Evolutionary conservation across 2,797 vertebrate species (phyloP), one percentile per base, ranked within the genome.

Genomic region (Phrynocephalus forsythii): DNA sequence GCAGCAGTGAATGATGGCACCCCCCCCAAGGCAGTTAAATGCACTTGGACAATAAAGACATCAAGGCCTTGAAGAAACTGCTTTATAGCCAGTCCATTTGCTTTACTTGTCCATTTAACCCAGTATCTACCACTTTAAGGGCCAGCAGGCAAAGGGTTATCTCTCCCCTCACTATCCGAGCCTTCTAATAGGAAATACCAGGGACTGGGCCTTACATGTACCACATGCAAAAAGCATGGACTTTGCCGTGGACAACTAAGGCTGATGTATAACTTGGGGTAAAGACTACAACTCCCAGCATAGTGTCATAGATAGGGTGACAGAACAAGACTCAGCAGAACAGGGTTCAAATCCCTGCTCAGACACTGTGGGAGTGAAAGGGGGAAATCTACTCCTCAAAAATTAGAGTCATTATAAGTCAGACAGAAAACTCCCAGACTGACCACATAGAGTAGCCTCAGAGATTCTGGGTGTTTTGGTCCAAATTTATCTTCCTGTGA

Each of bases 11-110:
- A 81, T 81, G 69, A 81, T 38, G 48, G 7, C n/a, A 56, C 56
- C n/a, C n/a, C n/a, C n/a, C n/a, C n/a, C n/a, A n/a, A 67, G 38
- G n/a, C 66, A 33, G 24, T 63, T 80, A 72, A 84, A 50, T 84
- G 77, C 56, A 28, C 77, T 84, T 84, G 79, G 33, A n/a, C 82
- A 86, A 81, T 73, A 86, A 75, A 75, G 79, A 66, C 73, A 84
- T 84, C 82, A 80, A 33, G 44, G 22, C 38, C 44, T 69, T 9
- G 22, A 50, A 5, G 60, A 30, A 82, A 30, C 52, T 72, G 5
- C 67, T 26, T 28, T 33, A 52, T 9, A 66, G 60, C 72, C 66
- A 56, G 33, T 67, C 48, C 67, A 11, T 66, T 48, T 78, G 69
- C 67, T 63, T 63, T 63, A 20, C 60, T 68, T 6, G 11, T n/a